These are phyloP conservation scores for Capreolus pygargus DNA, from an alignment of 2,113 vertebrate genomes.

Conservation along the genomic window DNA sequence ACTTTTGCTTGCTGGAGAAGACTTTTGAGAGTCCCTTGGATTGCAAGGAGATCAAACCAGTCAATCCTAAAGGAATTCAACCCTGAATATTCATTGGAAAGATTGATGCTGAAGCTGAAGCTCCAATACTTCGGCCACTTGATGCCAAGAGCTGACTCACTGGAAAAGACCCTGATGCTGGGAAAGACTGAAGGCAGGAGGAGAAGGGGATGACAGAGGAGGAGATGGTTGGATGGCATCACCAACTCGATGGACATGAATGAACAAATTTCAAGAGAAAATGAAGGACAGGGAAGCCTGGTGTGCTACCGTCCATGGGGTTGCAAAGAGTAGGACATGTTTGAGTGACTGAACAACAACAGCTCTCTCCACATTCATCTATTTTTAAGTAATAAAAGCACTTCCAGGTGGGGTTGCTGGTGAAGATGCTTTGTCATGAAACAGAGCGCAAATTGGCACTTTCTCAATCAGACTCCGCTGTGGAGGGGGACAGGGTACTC, in stretches of 20 bases:
- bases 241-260: background rate
- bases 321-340: background rate
- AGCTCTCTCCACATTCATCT: background rate
- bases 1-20: background rate
- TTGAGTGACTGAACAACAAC: background rate
- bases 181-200: background rate
- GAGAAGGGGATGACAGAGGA: background rate
- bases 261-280: background rate
- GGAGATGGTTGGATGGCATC: background rate
- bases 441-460: accelerated
- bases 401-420: background rate
- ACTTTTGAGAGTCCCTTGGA: background rate
- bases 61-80: background rate
- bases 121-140: background rate
- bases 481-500: background rate
- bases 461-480: background rate
- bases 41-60: background rate
- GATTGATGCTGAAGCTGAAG: background rate
- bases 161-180: background rate
- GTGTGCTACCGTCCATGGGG: background rate
- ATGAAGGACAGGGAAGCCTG: background rate
- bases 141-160: background rate
- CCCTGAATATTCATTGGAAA: background rate
- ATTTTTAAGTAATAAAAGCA: background rate
- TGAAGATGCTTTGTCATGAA: background rate